Base-by-base conservation (phyloP, 2,797 vertebrate species). In the Pyrrhura leucotis region DNA sequence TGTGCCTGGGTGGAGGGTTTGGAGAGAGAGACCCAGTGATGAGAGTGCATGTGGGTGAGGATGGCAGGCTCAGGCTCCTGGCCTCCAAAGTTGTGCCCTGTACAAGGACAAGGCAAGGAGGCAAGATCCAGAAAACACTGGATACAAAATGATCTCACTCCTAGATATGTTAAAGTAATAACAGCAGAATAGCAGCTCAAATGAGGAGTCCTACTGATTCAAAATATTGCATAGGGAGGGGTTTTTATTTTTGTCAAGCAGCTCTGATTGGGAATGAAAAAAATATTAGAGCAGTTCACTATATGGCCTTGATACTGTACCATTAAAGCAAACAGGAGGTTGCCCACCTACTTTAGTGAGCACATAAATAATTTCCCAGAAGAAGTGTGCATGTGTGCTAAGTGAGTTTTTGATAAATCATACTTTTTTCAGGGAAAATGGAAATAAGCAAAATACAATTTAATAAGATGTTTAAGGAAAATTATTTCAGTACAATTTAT, bases 391-490 rank as follows among this genome's bases (percentile, higher is more conserved):
- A 23, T 29, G 22, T 37, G 28, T 47, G 47, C 63, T 92, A 84
- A 96, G 87, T 18, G 35, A 92, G 61, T 47, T 96, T 74, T 91
- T 82, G 83, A 69, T 71, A 89, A 93, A 63, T 92, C 66, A 48
- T 22, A 33, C 53, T 63, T 86, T 90, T 88, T 95, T 72, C 94
- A 94, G 91, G 93, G 95, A 92, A 97, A 88, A 97, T 97, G 98
- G 98, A 98, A 98, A 98, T 98, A 98, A 98, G 98, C 96, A 98
- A 98, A 97, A 98, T 98, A 98, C 97, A 96, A 98, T 98, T 98
- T 97, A 97, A 98, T 97, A 98, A 98, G 98, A 96, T 59, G 97
- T 97, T 92, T 85, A 96, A 96, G n/a, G 84, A 95, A 93, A 85
- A 76, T 42, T 29, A 51, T 47, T 90, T 88, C 94, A 92, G 47